Conservation (phyloP, 2,797 vertebrate genomes). For the Allochrocebus solatus region DNA sequence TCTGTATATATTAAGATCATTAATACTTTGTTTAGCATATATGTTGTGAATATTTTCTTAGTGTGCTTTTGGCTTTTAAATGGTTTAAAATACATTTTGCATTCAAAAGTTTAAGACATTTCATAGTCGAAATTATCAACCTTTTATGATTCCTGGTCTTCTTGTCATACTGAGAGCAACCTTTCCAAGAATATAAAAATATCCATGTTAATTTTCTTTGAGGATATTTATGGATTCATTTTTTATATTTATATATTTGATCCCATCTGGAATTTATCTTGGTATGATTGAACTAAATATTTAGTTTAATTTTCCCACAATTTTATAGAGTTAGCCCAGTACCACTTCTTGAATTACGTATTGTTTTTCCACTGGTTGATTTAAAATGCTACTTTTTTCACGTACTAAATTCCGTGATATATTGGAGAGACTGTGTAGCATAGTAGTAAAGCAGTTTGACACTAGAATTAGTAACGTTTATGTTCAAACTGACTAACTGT, state of each 20-base stretch:
- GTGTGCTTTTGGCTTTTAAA: neutral
- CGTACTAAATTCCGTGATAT: neutral
- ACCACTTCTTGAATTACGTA: neutral
- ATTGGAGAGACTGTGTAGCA: neutral
- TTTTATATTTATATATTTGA: slow-evolving; percentile 36
- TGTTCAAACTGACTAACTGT: neutral
- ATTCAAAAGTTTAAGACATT: neutral
- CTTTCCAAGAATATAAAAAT: slow-evolving; percentile 33
- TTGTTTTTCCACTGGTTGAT: neutral
- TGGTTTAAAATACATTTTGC: slow-evolving; percentile 11
- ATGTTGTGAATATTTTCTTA: neutral
- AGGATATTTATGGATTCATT: neutral
- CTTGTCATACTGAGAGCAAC: neutral
- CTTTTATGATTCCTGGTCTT: neutral
- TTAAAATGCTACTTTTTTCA: slow-evolving; percentile 32
- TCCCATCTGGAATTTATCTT: slow-evolving; percentile 41
- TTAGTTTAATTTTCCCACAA: neutral
- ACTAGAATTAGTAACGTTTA: neutral
- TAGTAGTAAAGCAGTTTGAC: neutral
- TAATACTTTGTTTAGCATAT: neutral
- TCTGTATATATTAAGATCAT: neutral
- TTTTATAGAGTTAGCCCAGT: neutral
- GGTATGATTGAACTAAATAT: neutral
- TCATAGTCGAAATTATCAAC: neutral
- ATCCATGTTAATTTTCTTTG: slow-evolving; percentile 3